Conservation (phyloP, 2,888 invertebrate species). For the Blastobasis adustella region DNA sequence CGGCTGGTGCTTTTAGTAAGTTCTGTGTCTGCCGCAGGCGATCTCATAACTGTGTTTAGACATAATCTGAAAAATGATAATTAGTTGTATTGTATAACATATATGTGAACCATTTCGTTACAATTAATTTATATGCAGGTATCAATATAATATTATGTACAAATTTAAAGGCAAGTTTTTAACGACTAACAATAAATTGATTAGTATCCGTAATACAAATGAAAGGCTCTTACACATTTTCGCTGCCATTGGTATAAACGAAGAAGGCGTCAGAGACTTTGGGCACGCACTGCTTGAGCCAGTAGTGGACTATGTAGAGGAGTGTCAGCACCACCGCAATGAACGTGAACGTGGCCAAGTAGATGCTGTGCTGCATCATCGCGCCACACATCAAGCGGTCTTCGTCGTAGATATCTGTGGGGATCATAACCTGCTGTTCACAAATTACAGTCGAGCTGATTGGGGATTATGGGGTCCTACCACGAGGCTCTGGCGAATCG, state of each 20-base stretch:
- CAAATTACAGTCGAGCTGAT: no score
- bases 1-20: no score
- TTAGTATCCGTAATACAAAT: background rate
- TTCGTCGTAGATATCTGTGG: conserved; percentile 57
- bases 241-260: conserved; percentile 51
- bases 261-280: conserved; percentile 62
- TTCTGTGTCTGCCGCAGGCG: conserved; percentile 38
- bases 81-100: no score
- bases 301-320: conserved; percentile 51
- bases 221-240: conserved; percentile 42
- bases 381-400: conserved; percentile 48
- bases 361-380: conserved; percentile 40
- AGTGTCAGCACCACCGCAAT: conserved; percentile 44
- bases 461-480: no score
- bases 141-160: no score
- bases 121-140: no score
- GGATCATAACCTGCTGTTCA: background rate
- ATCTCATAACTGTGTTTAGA: conserved; percentile 52
- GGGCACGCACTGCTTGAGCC: conserved; percentile 59
- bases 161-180: background rate
- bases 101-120: no score
- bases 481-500: no score
- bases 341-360: conserved; percentile 48
- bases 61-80: conserved; percentile 39
- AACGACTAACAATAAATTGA: background rate